Percentiles rank a stretch among this genome's conserved stretches.
phyloP scores from a whole-genome alignment of 2,113 vertebrate genomes.

The Stegastes partitus region DNA sequence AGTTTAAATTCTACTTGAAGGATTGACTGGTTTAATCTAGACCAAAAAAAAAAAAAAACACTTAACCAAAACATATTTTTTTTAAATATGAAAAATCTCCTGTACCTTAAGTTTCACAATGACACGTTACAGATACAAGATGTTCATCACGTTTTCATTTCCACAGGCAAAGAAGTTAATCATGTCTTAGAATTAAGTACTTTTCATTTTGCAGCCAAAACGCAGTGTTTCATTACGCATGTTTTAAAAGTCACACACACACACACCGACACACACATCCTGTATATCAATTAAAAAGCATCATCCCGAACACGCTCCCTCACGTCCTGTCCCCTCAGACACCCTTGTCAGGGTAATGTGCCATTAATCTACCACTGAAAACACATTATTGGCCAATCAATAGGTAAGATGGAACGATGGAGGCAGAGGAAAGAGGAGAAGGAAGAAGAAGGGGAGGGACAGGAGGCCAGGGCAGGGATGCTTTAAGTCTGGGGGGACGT shows the following conservation, averaged over 20 bases:
- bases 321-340: slow-evolving; percentile 81
- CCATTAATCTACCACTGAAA: slow-evolving; percentile 80
- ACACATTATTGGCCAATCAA: slow-evolving; percentile 82
- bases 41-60: too few relatives aligned
- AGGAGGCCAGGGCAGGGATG: slow-evolving; percentile 66
- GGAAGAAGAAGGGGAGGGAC: slow-evolving; percentile 56
- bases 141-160: too few relatives aligned
- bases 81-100: too few relatives aligned
- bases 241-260: background rate
- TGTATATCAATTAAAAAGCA: slow-evolving; percentile 75
- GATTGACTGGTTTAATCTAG: too few relatives aligned
- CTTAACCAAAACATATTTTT: too few relatives aligned
- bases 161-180: too few relatives aligned
- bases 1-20: too few relatives aligned
- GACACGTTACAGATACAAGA: too few relatives aligned
- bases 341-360: slow-evolving; percentile 80
- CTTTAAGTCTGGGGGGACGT: slow-evolving; percentile 67
- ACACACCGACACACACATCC: background rate
- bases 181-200: background rate
- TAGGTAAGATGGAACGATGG: slow-evolving; percentile 73
- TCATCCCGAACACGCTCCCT: slow-evolving; percentile 71
- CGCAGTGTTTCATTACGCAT: background rate
- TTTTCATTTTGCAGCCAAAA: background rate
- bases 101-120: too few relatives aligned
- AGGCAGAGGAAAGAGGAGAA: slow-evolving; percentile 74